Evolutionary conservation across 2,797 vertebrate species (phyloP).

Genomic region (Phataginus tricuspis): DNA sequence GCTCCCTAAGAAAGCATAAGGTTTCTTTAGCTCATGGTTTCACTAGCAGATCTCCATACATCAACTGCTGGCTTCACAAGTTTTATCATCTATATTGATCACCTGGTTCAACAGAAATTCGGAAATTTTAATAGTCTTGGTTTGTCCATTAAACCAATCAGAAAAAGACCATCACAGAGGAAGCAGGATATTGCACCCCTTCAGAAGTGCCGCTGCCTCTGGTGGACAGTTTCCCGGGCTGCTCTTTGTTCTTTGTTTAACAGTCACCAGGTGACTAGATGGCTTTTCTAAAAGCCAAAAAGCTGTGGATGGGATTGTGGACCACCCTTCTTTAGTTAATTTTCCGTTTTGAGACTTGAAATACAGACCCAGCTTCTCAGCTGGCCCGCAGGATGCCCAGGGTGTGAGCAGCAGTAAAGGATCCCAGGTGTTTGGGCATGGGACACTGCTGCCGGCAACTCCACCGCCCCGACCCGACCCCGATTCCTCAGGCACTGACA

Average conservation of each 20-base stretch:
- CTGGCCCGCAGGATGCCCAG: slow-evolving; percentile 12
- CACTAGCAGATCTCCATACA: neutral
- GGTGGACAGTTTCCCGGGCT: neutral
- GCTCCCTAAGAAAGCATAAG: neutral
- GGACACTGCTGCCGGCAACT: neutral
- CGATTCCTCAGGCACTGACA: neutral
- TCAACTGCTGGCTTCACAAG: slow-evolving; percentile 46
- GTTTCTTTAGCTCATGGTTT: slow-evolving; percentile 5
- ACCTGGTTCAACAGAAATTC: neutral
- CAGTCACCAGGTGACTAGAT: neutral
- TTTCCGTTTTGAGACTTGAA: slow-evolving; percentile 61
- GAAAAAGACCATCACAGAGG: neutral
- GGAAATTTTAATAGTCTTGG: neutral
- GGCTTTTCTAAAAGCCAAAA: slow-evolving; percentile 53
- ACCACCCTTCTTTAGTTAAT: neutral
- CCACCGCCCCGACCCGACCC: neutral
- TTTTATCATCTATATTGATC: slow-evolving; percentile 11
- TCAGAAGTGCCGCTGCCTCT: neutral
- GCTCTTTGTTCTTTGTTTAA: slow-evolving; percentile 38
- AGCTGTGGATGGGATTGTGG: neutral
- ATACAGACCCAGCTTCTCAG: slow-evolving; percentile 44
- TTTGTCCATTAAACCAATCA: neutral
- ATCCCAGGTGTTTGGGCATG: slow-evolving; percentile 26
- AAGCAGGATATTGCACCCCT: neutral
- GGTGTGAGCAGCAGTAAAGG: slow-evolving; percentile 3